Evolutionary conservation across 35 echinoderm and acorn worm genomes (phyloP), one percentile per base, ranked within the genome.

Genomic region (Diadema setosum): DNA sequence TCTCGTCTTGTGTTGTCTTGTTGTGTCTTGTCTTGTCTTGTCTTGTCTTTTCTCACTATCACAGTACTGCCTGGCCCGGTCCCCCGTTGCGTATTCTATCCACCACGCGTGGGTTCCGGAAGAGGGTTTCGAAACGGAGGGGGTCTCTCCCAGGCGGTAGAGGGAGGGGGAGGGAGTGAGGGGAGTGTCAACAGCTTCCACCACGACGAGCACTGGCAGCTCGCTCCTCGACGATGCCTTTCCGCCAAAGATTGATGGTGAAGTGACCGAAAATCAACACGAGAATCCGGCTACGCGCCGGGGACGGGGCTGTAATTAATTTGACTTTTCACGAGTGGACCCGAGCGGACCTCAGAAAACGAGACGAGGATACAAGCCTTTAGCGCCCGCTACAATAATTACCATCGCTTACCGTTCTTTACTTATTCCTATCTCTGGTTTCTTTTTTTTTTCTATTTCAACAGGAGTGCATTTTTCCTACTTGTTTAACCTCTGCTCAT

Each of bases 71-170:
- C 23, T 18, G 20, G 81, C 30, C n/a, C 18, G n/a, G n/a, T n/a
- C 35, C 50, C 27, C 58, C 83, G 50, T 85, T 85, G 52, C 37
- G 26, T 82, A 41, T 82, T 23, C 16, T 23, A 60, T 33, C 63
- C 63, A 67, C 23, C 63, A 67, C 37, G 27, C 63, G 37, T 32
- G 2, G 21, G 63, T 25, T n/a, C 63, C 63, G 63, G 63, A 67
- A 67, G 63, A 67, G 63, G 63, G 63, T 67, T 67, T 67, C 63
- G 63, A 67, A 67, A 67, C 63, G 63, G 17, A n/a, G n/a, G n/a
- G n/a, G n/a, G n/a, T n/a, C n/a, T n/a, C n/a, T n/a, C n/a, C n/a
- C n/a, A n/a, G n/a, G n/a, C n/a, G n/a, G n/a, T n/a, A n/a, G n/a
- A n/a, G n/a, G n/a, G n/a, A n/a, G n/a, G n/a, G n/a, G n/a, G n/a